Conservation (phyloP, 2,113 vertebrate genomes). For the Panurus biarmicus region DNA sequence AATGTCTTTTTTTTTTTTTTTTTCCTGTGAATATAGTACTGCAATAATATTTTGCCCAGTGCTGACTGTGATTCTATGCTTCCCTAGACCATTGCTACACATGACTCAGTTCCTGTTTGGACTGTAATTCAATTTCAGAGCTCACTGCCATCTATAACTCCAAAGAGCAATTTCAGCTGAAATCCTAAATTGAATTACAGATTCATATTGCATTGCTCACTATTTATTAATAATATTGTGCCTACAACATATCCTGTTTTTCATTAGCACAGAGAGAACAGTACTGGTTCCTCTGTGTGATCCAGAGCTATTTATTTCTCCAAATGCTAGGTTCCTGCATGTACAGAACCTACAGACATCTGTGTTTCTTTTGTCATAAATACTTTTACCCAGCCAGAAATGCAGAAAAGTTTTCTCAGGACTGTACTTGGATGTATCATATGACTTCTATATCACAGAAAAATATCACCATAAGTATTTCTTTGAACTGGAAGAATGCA, state of each 20-base stretch:
- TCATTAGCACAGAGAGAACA: conserved; percentile 18
- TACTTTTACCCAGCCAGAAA: not conserved
- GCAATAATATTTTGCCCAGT: not conserved
- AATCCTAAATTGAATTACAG: conserved; percentile 44
- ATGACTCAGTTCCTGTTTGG: conserved; percentile 59
- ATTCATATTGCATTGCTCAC: conserved; percentile 27
- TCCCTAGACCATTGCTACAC: conserved; percentile 4
- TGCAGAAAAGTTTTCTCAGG: not conserved
- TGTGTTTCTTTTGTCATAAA: not conserved
- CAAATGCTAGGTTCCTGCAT: not conserved
- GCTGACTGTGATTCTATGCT: not conserved
- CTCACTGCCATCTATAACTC: conserved; percentile 24
- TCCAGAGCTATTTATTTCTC: conserved; percentile 27
- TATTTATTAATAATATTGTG: conserved; percentile 59
- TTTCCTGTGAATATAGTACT: not conserved
- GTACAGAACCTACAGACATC: not conserved
- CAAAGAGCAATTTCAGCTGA: conserved; percentile 51
- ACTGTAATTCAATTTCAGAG: conserved; percentile 49
- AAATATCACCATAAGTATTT: not conserved
- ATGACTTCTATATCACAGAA: not conserved
- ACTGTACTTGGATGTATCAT: not conserved
- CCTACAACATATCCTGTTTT: conserved; percentile 55
- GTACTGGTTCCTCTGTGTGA: not conserved
- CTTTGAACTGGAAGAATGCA: not conserved
- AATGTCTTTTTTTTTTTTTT: conserved; percentile 16